phyloP scores from a whole-genome alignment of 2,113 vertebrate species.

The Odocoileus hemionus region DNA sequence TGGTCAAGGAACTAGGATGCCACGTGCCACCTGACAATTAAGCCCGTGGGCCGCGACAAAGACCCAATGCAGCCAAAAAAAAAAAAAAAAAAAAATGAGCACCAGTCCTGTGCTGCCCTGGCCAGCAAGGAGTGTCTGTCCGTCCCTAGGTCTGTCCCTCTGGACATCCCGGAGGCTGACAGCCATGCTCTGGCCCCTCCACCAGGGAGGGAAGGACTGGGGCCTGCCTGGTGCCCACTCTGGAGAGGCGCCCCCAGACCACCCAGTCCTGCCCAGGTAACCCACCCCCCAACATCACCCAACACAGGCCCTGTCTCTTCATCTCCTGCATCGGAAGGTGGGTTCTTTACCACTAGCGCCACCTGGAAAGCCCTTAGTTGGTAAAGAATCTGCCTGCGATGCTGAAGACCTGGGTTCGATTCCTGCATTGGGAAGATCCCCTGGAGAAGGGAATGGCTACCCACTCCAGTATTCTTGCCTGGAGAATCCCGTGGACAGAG shows the following conservation, averaged over 20 bases:
- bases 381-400: not conserved
- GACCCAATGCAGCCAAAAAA: not conserved
- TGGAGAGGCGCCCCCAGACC: not conserved
- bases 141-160: not conserved
- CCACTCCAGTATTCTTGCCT: not conserved
- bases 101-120: not conserved
- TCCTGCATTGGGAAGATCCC: not conserved
- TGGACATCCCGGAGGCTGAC: accelerated
- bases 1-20: not conserved
- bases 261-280: not conserved
- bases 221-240: too few relatives aligned
- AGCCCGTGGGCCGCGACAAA: not conserved
- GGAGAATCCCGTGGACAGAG: not conserved
- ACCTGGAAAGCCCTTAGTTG: not conserved
- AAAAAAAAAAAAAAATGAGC: not conserved
- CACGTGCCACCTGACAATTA: not conserved
- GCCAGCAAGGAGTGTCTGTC: not conserved
- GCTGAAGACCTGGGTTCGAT: not conserved
- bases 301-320: not conserved
- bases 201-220: not conserved
- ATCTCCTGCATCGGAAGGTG: not conserved
- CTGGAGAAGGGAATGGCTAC: not conserved
- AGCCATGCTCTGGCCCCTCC: not conserved
- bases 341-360: not conserved
- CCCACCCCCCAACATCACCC: too few relatives aligned